These are phyloP conservation scores for Nyctalus aviator DNA, from an alignment of 2,797 vertebrate species.

Conservation along the genomic window DNA sequence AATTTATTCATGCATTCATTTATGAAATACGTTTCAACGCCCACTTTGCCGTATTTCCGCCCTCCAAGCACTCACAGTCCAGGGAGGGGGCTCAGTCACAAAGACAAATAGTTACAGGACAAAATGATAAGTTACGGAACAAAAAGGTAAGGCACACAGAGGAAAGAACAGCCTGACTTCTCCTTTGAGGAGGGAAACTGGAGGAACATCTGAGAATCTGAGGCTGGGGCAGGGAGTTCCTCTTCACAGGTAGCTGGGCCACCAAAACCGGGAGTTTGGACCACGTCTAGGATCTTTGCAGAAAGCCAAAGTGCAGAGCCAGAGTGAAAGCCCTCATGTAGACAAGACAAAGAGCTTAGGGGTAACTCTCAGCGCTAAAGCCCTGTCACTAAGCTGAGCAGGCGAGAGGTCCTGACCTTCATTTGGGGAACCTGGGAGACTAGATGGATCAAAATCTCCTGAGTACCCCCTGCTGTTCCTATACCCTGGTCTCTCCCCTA, in stretches of 20 bases:
- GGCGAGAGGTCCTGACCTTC: too few relatives aligned
- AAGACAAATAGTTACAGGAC: slow-evolving; percentile 22
- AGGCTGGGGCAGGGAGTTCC: background rate
- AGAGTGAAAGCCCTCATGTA: background rate
- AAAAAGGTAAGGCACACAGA: background rate
- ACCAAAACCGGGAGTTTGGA: background rate
- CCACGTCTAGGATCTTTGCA: background rate
- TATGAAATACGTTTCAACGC: slow-evolving; percentile 52
- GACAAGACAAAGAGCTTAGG: background rate
- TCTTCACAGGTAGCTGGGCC: background rate
- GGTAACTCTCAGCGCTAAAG: background rate
- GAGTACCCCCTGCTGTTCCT: accelerated
- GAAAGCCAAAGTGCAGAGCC: slow-evolving; percentile 12
- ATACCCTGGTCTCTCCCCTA: background rate
- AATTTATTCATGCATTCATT: slow-evolving; percentile 61
- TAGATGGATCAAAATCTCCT: background rate
- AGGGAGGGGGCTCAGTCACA: background rate
- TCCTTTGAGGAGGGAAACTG: background rate
- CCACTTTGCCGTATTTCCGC: background rate
- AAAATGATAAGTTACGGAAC: background rate
- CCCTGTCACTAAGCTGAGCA: background rate
- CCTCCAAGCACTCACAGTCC: slow-evolving; percentile 35
- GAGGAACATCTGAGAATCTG: background rate
- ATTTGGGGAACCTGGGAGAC: background rate
- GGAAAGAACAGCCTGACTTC: background rate